Evolutionary conservation across 2,888 invertebrate species (phyloP).

Genomic region (Heliconius cydno): DNA sequence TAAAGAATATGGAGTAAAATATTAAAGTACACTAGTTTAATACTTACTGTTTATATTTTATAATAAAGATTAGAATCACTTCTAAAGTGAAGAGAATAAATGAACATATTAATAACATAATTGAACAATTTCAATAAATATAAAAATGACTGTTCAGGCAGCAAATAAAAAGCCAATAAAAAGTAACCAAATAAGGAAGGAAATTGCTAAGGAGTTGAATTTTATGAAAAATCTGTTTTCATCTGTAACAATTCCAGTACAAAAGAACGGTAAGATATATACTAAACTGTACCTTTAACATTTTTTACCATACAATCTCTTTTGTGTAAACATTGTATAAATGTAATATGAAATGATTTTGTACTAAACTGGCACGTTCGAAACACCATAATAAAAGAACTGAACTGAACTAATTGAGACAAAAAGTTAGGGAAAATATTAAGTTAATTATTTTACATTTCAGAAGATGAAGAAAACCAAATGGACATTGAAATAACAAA

Average conservation of each 20-base stretch:
- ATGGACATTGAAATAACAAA: slow-evolving; percentile 68
- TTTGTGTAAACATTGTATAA: too few relatives aligned
- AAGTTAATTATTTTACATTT: slow-evolving; percentile 44
- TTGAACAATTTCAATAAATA: background rate
- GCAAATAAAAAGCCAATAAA: slow-evolving; percentile 49
- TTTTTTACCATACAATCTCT: background rate
- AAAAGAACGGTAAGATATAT: slow-evolving; percentile 68
- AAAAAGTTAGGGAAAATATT: background rate
- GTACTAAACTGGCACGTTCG: too few relatives aligned
- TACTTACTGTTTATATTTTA: background rate
- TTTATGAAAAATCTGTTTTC: slow-evolving; percentile 85
- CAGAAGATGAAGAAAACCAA: slow-evolving; percentile 71
- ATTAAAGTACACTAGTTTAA: background rate
- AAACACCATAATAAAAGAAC: too few relatives aligned
- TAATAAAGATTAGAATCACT: background rate
- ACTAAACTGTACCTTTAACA: background rate
- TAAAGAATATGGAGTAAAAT: background rate
- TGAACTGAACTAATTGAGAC: background rate
- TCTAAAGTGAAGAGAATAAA: background rate
- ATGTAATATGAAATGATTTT: too few relatives aligned
- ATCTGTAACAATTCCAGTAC: slow-evolving; percentile 79
- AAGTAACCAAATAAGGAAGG: slow-evolving; percentile 67
- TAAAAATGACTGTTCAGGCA: slow-evolving; percentile 45
- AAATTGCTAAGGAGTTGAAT: slow-evolving; percentile 80
- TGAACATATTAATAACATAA: background rate